Conservation (phyloP, 2,113 vertebrate genomes). For the Tenrec ecaudatus region DNA sequence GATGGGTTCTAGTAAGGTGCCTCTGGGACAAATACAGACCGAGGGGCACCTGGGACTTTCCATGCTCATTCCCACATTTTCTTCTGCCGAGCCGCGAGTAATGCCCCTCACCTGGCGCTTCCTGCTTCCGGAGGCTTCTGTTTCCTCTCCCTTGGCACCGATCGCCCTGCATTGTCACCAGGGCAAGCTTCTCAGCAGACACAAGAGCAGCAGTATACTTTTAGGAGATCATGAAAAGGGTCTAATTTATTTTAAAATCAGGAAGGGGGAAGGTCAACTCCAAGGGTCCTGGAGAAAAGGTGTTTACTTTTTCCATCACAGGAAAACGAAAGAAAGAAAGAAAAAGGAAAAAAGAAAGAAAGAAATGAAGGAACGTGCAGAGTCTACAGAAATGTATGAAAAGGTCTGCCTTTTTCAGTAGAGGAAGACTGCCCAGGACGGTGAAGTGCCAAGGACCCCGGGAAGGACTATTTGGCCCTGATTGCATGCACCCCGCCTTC, state of each 20-base stretch:
- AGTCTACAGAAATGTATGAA: constrained; percentile 4
- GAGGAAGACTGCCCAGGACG: neutral
- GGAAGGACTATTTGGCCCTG: neutral
- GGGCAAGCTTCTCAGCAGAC: neutral
- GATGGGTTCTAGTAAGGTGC: neutral
- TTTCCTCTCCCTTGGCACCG: neutral
- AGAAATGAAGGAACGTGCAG: neutral
- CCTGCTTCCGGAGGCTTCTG: too few species aligned
- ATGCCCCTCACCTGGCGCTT: too few species aligned
- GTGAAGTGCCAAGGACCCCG: neutral
- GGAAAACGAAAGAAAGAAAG: too few species aligned
- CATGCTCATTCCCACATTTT: neutral
- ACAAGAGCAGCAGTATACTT: neutral
- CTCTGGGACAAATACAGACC: neutral
- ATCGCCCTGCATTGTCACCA: neutral
- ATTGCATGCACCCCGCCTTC: neutral
- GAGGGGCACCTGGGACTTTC: neutral
- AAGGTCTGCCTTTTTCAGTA: neutral
- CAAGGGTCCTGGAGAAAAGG: constrained; percentile 27
- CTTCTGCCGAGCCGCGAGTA: neutral
- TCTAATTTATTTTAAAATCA: constrained; percentile 32
- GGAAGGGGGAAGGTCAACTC: neutral
- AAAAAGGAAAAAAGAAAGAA: too few species aligned
- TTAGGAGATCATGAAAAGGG: neutral
- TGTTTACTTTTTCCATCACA: neutral